These are phyloP conservation scores for Augochlora pura DNA, from an alignment of 1,140 invertebrate genomes.

Conservation along the genomic window DNA sequence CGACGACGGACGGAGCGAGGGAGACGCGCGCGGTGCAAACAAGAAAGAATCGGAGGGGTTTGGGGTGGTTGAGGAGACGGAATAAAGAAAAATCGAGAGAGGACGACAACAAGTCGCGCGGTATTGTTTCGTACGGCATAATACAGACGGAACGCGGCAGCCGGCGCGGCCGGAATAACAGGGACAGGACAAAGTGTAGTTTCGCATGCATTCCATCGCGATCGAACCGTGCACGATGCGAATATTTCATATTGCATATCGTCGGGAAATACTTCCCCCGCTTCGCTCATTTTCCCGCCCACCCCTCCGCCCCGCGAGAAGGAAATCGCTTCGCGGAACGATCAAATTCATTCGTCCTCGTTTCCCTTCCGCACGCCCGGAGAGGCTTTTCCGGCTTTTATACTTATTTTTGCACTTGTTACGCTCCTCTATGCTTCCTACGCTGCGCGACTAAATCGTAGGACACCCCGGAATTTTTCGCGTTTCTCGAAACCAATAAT, in stretches of 20 bases:
- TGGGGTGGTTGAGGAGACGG: background rate
- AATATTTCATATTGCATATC: constrained; percentile 32
- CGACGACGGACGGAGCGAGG: background rate
- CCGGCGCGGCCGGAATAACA: constrained; percentile 12
- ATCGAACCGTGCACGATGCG: constrained; percentile 26
- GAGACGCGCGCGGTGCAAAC: background rate
- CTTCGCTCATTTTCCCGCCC: constrained; percentile 27
- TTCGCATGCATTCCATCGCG: constrained; percentile 31
- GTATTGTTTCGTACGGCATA: constrained; percentile 25
- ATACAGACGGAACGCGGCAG: background rate
- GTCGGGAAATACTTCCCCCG: constrained; percentile 30
- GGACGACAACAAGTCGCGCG: background rate
- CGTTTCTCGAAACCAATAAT: too few species aligned
- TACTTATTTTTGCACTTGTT: too few species aligned
- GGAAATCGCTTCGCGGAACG: constrained; percentile 8
- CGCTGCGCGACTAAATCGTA: too few species aligned
- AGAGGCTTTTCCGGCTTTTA: too few species aligned
- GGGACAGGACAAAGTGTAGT: constrained; percentile 21
- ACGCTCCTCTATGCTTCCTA: too few species aligned
- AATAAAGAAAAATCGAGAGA: background rate
- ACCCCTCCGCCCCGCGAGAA: background rate
- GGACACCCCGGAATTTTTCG: too few species aligned
- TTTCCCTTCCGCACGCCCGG: background rate
- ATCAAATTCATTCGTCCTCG: constrained; percentile 30
- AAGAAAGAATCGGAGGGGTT: too few species aligned